These are phyloP conservation scores for Chionodraco myersi DNA, from an alignment of 2,113 vertebrate species.

Conservation along the genomic window DNA sequence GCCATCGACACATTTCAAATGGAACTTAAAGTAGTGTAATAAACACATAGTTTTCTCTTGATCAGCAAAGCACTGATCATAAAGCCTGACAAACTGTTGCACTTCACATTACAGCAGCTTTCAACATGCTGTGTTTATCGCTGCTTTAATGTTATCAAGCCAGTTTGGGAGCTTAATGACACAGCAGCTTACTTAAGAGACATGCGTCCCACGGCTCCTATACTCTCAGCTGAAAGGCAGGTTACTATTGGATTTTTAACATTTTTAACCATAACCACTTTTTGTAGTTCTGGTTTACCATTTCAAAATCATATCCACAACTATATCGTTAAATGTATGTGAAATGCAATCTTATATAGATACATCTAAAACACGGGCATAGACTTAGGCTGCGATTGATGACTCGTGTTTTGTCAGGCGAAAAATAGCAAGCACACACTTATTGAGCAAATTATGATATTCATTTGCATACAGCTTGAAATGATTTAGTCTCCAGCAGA, in stretches of 20 bases:
- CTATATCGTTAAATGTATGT: background rate
- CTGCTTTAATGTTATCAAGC: constrained; percentile 10
- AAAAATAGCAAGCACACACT: background rate
- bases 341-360: background rate
- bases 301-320: background rate
- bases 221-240: background rate
- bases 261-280: background rate
- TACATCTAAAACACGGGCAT: background rate
- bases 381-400: background rate
- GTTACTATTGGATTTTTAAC: background rate
- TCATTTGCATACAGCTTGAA: constrained; percentile 1
- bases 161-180: constrained; percentile 18
- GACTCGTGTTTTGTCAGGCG: background rate
- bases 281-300: background rate
- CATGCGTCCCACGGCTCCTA: background rate
- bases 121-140: constrained; percentile 6
- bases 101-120: constrained; percentile 22
- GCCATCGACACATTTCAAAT: background rate
- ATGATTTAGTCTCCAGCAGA: constrained; percentile 11
- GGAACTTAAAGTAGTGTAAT: background rate
- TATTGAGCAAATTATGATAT: background rate
- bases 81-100: constrained; percentile 17
- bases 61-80: constrained; percentile 37
- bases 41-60: constrained; percentile 11
- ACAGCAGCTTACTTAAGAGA: constrained; percentile 2